Percentiles rank a stretch among this genome's conserved stretches.
Evolutionary conservation across 92 coral and sea anemone species (phyloP).

Genomic region (Meandrina meandrites): DNA sequence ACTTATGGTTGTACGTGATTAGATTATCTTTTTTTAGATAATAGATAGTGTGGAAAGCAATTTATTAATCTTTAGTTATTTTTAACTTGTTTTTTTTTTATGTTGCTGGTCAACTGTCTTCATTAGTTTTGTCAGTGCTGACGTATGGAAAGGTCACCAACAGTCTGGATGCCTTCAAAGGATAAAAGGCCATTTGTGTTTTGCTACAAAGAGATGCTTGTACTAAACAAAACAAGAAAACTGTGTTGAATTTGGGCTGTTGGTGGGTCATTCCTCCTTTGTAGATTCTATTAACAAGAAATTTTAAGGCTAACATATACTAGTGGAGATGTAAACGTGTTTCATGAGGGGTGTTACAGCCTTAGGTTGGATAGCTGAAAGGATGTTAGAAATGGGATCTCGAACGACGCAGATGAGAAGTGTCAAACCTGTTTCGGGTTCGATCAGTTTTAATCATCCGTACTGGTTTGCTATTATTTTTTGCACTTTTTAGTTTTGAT

Average conservation of each 20-base stretch:
- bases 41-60: background rate
- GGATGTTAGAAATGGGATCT: no score
- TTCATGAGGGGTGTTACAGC: constrained; percentile 4
- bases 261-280: background rate
- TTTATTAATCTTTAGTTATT: background rate
- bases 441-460: no score
- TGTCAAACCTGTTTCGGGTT: background rate
- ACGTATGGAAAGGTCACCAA: background rate
- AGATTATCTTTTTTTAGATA: background rate
- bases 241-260: background rate
- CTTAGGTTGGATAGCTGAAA: no score
- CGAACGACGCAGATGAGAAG: no score
- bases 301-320: background rate
- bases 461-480: no score
- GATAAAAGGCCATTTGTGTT: no score
- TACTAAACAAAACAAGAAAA: background rate
- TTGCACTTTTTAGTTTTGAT: background rate
- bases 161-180: background rate
- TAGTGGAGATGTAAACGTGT: background rate
- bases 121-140: background rate
- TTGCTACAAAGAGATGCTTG: no score
- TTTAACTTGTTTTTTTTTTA: constrained; percentile 16
- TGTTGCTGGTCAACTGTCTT: constrained; percentile 26
- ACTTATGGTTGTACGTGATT: background rate
- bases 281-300: background rate